These are phyloP conservation scores for Diaprepes abbreviatus DNA, from an alignment of 2,888 invertebrate species.

Conservation along the genomic window DNA sequence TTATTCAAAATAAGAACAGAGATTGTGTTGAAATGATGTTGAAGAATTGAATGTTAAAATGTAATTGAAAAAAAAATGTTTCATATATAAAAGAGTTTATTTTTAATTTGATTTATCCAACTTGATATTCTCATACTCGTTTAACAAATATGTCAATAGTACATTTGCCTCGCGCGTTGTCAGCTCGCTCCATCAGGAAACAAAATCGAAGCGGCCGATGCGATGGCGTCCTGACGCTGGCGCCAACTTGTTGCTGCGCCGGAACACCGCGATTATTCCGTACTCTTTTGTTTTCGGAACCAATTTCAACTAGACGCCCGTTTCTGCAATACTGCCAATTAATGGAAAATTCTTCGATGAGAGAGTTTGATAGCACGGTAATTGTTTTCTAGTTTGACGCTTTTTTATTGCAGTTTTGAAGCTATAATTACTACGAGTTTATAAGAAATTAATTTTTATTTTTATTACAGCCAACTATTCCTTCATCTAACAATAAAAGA, in stretches of 20 bases:
- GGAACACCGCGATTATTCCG: slow-evolving; percentile 27
- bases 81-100: too few relatives aligned
- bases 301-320: slow-evolving; percentile 14
- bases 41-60: too few relatives aligned
- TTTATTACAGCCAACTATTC: too few relatives aligned
- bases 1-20: too few relatives aligned
- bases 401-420: slow-evolving; percentile 19
- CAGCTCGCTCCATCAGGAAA: slow-evolving; percentile 11
- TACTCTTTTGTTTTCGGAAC: slow-evolving; percentile 34
- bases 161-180: neutral
- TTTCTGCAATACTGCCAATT: slow-evolving; percentile 21
- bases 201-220: slow-evolving; percentile 25
- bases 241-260: slow-evolving; percentile 33
- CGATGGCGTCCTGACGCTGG: slow-evolving; percentile 9
- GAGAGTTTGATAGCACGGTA: slow-evolving; percentile 17
- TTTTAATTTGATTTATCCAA: neutral
- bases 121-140: neutral
- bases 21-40: too few relatives aligned
- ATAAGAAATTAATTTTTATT: too few relatives aligned
- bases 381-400: slow-evolving; percentile 21
- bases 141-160: slow-evolving; percentile 12
- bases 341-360: slow-evolving; percentile 24
- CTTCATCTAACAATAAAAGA: too few relatives aligned
- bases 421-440: neutral
- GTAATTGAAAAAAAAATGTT: too few relatives aligned